Base-by-base conservation (phyloP, 1,140 invertebrate species). In the Stenopsyche tienmushanensis region DNA sequence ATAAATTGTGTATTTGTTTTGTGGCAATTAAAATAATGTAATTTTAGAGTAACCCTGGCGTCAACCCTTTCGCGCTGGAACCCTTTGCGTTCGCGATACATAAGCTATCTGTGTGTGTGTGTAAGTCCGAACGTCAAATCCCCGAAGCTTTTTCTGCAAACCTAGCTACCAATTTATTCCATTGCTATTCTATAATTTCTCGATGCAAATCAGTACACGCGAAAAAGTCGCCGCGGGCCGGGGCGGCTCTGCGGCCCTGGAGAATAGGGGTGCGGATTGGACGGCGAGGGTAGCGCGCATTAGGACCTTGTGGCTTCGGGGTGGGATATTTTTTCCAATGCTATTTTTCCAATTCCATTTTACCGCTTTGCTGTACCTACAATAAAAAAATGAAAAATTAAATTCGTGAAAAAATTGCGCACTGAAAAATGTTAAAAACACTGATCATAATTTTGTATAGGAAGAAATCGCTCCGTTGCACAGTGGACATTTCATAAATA, bases 271-370 rank as follows among this genome's bases (percentile, higher is more conserved):
- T 29, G 3, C 21, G 1, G 1, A 24, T 47, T 10, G 42, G 7
- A 2, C 57, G 25, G 42, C 25, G 3, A 21, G 0, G n/a, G 39
- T 5, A 2, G 7, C 42, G 45, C 20, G 26, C 39, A 59, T 64
- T 66, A n/a, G 17, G 47, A 23, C 64, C 3, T 65, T 69, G n/a
- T 39, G 52, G n/a, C n/a, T 3, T 41, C 50, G 17, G 21, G 17
- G 21, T 3, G 24, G 13, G 62, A 52, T 59, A 59, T 69, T 69
- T 69, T 69, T 69, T 69, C 67, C 67, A 69, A 69, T 69, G 67
- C 67, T 69, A 69, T 69, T 69, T 69, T 69, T 69, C 67, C 67
- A 69, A 69, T 69, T 69, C 67, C 67, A 69, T 69, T 69, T 69
- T 69, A 69, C 67, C 67, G 67, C 67, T 69, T 69, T 69, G 67